phyloP scores from a whole-genome alignment of 2,888 invertebrate species.

The Amorpha juglandis region DNA sequence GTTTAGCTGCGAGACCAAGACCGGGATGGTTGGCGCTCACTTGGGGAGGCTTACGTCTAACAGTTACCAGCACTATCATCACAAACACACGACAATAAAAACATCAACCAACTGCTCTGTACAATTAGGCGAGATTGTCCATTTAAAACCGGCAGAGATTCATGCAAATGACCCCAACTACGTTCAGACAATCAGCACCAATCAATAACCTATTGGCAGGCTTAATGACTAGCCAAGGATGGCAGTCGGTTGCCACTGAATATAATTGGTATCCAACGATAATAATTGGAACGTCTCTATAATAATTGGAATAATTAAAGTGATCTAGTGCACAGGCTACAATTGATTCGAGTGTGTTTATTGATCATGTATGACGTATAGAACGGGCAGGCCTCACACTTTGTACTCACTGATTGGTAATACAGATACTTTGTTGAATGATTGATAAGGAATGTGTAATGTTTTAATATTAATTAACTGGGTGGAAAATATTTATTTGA shows the following conservation, averaged over 20 bases:
- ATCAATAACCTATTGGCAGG: conserved; percentile 83
- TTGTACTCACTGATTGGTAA: neutral
- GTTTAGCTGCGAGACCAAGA: too few relatives aligned
- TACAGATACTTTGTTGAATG: neutral
- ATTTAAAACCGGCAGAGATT: conserved; percentile 76
- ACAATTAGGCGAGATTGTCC: conserved; percentile 71
- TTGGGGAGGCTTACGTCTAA: too few relatives aligned
- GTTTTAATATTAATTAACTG: too few relatives aligned
- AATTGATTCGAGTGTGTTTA: conserved; percentile 50
- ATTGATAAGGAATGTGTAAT: too few relatives aligned
- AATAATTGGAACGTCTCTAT: conserved; percentile 69
- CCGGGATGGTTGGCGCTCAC: too few relatives aligned
- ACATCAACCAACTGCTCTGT: conserved; percentile 52
- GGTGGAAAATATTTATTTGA: too few relatives aligned
- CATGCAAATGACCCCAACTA: conserved; percentile 74
- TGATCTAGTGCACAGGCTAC: conserved; percentile 45
- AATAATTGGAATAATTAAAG: conserved; percentile 78
- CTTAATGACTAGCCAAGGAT: conserved; percentile 82
- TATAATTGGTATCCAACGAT: conserved; percentile 69
- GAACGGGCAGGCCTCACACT: neutral
- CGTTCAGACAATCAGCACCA: conserved; percentile 79
- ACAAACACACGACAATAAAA: too few relatives aligned
- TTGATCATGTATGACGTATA: conserved; percentile 28
- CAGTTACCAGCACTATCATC: too few relatives aligned
- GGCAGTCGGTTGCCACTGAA: conserved; percentile 59